Evolutionary conservation across 2,797 vertebrate genomes (phyloP).

Genomic region (Melanotaenia parkinsoni): DNA sequence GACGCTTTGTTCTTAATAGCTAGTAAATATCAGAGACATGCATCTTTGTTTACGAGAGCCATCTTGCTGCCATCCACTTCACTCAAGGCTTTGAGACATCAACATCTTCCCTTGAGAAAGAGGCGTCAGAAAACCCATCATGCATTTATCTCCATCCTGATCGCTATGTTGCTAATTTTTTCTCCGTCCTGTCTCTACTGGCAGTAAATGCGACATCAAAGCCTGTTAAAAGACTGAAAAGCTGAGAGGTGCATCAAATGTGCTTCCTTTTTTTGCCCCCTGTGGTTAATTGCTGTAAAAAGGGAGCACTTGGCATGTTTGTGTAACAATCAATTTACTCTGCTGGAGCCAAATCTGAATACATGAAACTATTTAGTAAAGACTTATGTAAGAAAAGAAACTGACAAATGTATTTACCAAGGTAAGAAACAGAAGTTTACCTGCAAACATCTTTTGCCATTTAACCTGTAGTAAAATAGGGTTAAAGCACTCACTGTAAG

Average conservation of each 20-base stretch:
- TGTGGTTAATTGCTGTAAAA: slow-evolving; percentile 41
- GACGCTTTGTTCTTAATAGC: slow-evolving; percentile 82
- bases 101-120: slow-evolving; percentile 57
- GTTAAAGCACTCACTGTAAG: background rate
- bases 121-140: slow-evolving; percentile 50
- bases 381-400: slow-evolving; percentile 29
- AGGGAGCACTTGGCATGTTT: slow-evolving; percentile 38
- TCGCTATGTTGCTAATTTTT: slow-evolving; percentile 60
- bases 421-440: background rate
- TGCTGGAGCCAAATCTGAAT: background rate
- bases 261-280: slow-evolving; percentile 12
- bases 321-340: slow-evolving; percentile 21
- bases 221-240: slow-evolving; percentile 55
- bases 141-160: slow-evolving; percentile 66
- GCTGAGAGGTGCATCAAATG: slow-evolving; percentile 36
- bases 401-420: background rate
- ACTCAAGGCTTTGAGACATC: slow-evolving; percentile 73
- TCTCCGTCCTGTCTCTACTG: slow-evolving; percentile 30
- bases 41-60: slow-evolving; percentile 73
- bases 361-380: slow-evolving; percentile 20
- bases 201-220: slow-evolving; percentile 78
- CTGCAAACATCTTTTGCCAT: background rate
- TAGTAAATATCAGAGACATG: slow-evolving; percentile 77
- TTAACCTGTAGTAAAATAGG: background rate
- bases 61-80: slow-evolving; percentile 63